Evolutionary conservation across 2,113 vertebrate genomes (phyloP), one percentile per base, ranked within the genome.

Genomic region (Onychostoma macrolepis): DNA sequence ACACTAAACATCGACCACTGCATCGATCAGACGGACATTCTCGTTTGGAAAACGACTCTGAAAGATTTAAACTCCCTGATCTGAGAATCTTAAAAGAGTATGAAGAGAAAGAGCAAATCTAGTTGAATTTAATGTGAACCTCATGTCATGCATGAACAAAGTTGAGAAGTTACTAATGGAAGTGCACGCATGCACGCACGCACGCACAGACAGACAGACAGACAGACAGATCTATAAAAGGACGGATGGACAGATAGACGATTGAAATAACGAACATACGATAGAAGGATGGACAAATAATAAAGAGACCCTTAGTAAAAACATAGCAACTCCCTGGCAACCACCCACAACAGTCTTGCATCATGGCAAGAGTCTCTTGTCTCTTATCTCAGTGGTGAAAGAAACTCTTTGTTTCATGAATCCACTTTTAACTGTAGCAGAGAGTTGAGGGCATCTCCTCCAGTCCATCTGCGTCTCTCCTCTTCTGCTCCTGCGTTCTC

Each of bases 11-110:
- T 90, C 86, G 92, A 93, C 88, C 76, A 86, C 89, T 50, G 88
- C 90, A 87, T 79, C 87, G 89, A 91, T 86, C 53, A 87, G 80
- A 85, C 56, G 72, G 72, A 87, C 65, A 84, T n/a, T 83, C 83
- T 90, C 87, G 89, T 90, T 90, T 88, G 87, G 85, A 48, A 91
- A 92, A 91, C 91, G 87, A 88, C 89, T 91, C 86, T 83, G 48
- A 87, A 89, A 88, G 87, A 82, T 85, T 56, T 86, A 58, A 84
- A 85, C 85, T 50, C 19, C 19, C 67, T 36, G 79, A 36, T 63
- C 36, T 41, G 6, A 43, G 56, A n/a, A 63, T 81, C 50, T 43
- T 80, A 36, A 36, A 26, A 41, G 12, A 33, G 48, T 50, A 58
- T 85, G 15, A 38, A 72, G 36, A 85, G 30, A 56, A 17, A 43